Evolutionary conservation across 2,797 vertebrate species (phyloP).

Genomic region (Rachycentron canadum): DNA sequence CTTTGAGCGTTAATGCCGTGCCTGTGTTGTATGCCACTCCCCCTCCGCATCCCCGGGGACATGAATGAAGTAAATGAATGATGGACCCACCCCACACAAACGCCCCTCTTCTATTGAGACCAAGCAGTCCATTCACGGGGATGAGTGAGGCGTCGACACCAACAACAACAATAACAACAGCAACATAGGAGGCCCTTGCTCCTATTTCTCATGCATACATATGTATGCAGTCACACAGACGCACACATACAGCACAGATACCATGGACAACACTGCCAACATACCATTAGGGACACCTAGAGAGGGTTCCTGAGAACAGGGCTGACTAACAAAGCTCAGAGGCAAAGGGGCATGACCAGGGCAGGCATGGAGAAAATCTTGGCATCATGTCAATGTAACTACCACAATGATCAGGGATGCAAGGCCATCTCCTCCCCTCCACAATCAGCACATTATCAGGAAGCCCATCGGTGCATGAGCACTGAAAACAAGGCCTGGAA

Average conservation of each 20-base stretch:
- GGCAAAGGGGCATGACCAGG: conserved; percentile 73
- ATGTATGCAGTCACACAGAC: conserved; percentile 72
- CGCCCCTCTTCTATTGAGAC: conserved; percentile 80
- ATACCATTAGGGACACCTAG: conserved; percentile 81
- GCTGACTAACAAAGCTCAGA: conserved; percentile 72
- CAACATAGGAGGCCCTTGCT: conserved; percentile 80
- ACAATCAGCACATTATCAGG: conserved; percentile 77
- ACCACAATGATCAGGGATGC: conserved; percentile 75
- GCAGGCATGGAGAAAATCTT: conserved; percentile 71
- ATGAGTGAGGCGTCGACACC: conserved; percentile 85
- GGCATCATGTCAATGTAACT: conserved; percentile 80
- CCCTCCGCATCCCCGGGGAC: conserved; percentile 69
- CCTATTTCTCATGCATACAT: conserved; percentile 77
- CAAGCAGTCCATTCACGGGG: conserved; percentile 78
- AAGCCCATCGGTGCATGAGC: conserved; percentile 75
- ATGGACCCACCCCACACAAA: conserved; percentile 81
- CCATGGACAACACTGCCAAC: conserved; percentile 71
- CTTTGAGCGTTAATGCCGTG: conserved; percentile 62
- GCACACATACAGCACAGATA: conserved; percentile 75
- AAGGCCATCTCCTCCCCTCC: conserved; percentile 76
- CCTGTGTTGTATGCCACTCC: conserved; percentile 75
- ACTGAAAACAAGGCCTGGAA: conserved; percentile 71
- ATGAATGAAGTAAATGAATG: conserved; percentile 84
- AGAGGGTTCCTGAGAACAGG: conserved; percentile 84
- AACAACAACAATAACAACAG: conserved; percentile 85